These are phyloP conservation scores for Cotesia congregata DNA, from an alignment of 2,888 invertebrate genomes.

Conservation along the genomic window DNA sequence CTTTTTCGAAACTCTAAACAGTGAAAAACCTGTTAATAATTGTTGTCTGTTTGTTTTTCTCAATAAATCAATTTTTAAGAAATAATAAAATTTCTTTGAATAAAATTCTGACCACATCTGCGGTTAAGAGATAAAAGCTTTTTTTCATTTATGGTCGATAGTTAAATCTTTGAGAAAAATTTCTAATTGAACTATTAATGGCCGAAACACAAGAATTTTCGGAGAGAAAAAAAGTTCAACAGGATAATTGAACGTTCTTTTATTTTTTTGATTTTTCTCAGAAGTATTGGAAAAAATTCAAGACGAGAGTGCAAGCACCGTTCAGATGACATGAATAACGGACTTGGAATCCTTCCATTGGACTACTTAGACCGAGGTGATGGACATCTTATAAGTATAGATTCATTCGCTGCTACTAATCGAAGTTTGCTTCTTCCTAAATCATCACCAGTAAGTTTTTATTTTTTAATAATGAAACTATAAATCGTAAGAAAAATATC, in stretches of 20 bases:
- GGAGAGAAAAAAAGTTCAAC: neutral
- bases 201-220: neutral
- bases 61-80: neutral
- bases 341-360: constrained; percentile 62
- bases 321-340: constrained; percentile 57
- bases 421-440: constrained; percentile 62
- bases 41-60: neutral
- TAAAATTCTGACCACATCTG: neutral
- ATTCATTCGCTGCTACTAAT: constrained; percentile 59
- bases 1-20: neutral
- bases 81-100: too few relatives aligned
- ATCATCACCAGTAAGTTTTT: constrained; percentile 55
- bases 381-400: constrained; percentile 63
- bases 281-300: constrained; percentile 59
- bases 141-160: neutral
- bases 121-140: neutral
- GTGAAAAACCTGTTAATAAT: neutral
- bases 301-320: constrained; percentile 65
- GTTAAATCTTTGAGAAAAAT: neutral
- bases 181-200: neutral
- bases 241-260: neutral
- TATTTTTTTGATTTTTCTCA: constrained; percentile 45
- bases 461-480: neutral
- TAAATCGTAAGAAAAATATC: too few relatives aligned
- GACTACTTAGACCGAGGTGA: constrained; percentile 66